Conservation (phyloP, 2,888 invertebrate species). For the Idaea biselata region DNA sequence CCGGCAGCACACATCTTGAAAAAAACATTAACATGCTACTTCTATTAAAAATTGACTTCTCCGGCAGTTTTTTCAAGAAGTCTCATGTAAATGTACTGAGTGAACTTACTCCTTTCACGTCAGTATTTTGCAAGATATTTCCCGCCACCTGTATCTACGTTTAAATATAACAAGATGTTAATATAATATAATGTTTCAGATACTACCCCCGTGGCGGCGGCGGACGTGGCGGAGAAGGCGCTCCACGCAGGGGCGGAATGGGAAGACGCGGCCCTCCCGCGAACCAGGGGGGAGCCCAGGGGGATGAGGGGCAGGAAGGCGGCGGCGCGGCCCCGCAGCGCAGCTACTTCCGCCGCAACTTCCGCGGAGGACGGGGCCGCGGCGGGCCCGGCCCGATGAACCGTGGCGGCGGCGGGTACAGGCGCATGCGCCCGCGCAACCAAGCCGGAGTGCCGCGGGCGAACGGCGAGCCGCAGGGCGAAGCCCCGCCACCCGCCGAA, state of each 20-base stretch:
- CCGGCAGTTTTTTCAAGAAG: too few relatives aligned
- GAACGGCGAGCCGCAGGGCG: slow-evolving; percentile 61
- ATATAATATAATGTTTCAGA: slow-evolving; percentile 38
- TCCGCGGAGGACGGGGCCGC: slow-evolving; percentile 84
- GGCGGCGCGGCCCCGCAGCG: slow-evolving; percentile 69
- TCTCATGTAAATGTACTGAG: too few relatives aligned
- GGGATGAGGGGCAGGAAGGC: slow-evolving; percentile 68
- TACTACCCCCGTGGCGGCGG: slow-evolving; percentile 75
- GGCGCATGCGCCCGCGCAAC: slow-evolving; percentile 66
- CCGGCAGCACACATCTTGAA: background rate
- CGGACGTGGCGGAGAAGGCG: slow-evolving; percentile 77
- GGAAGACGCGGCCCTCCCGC: slow-evolving; percentile 79
- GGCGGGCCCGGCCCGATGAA: slow-evolving; percentile 67
- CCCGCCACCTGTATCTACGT: too few relatives aligned
- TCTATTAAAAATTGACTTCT: too few relatives aligned
- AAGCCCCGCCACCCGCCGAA: slow-evolving; percentile 44
- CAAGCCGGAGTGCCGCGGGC: slow-evolving; percentile 49
- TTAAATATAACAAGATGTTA: background rate
- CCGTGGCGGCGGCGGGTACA: slow-evolving; percentile 68
- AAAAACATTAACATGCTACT: too few relatives aligned
- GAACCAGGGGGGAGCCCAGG: slow-evolving; percentile 69
- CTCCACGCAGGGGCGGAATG: slow-evolving; percentile 82
- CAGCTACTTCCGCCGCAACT: slow-evolving; percentile 87
- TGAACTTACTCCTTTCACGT: too few relatives aligned
- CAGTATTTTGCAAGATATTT: too few relatives aligned